A percentile compares a stretch with the other conserved stretches of the same genome.
phyloP scores from a whole-genome alignment of 2,797 vertebrate species.

The Hephaestus fuliginosus region DNA sequence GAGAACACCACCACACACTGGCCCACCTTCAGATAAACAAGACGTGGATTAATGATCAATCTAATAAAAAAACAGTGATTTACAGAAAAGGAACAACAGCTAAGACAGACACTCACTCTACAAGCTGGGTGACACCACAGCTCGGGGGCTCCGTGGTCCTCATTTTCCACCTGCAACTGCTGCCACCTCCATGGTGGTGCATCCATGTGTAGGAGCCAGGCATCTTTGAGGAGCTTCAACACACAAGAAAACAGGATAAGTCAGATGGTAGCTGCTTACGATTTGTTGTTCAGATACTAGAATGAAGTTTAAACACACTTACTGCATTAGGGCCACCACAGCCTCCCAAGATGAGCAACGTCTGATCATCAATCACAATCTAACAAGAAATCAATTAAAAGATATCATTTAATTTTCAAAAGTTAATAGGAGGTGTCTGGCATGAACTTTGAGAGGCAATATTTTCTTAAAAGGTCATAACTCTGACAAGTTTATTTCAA shows the following conservation, averaged over 20 bases:
- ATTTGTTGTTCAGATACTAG: background rate
- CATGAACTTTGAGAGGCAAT: no score
- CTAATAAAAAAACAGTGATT: background rate
- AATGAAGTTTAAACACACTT: conserved; percentile 73
- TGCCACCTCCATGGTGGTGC: conserved; percentile 92
- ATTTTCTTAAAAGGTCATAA: background rate
- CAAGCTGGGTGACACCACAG: conserved; percentile 99
- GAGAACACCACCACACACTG: conserved; percentile 99
- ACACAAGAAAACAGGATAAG: background rate
- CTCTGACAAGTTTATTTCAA: background rate
- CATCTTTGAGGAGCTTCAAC: conserved; percentile 94
- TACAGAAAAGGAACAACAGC: background rate
- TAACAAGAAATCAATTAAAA: conserved; percentile 63
- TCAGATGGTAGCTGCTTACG: fast-evolving
- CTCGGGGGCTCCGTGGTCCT: conserved; percentile 96
- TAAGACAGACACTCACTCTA: conserved; percentile 83
- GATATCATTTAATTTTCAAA: background rate
- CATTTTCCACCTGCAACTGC: conserved; percentile 96
- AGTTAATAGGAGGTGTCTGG: background rate
- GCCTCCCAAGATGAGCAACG: conserved; percentile 95
- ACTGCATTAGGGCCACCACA: conserved; percentile 98
- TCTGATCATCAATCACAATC: conserved; percentile 95
- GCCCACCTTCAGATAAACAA: conserved; percentile 88
- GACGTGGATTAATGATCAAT: conserved; percentile 1
- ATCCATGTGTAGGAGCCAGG: conserved; percentile 96